A percentile compares a stretch with the other conserved stretches of the same genome.
These are phyloP conservation scores for Caenorhabditis sp. DNA, from an alignment of 2,888 invertebrate species.

Conservation along the genomic window DNA sequence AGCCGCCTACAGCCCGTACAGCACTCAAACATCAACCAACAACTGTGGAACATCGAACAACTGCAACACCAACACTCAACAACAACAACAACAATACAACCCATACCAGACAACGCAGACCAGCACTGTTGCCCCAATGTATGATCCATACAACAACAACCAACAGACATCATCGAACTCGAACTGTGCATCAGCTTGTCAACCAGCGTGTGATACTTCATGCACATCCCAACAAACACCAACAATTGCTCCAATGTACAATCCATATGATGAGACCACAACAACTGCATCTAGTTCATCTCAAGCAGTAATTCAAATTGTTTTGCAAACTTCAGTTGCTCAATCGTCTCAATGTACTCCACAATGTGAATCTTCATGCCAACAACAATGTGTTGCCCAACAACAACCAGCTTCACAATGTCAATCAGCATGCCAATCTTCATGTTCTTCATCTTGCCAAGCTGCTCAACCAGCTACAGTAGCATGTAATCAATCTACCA, in stretches of 20 bases:
- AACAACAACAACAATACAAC: conserved; percentile 11
- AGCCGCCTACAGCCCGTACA: conserved; percentile 13
- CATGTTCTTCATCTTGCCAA: conserved; percentile 46
- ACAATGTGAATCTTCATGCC: conserved; percentile 52
- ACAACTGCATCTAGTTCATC: conserved; percentile 8
- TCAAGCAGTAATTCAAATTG: conserved; percentile 32
- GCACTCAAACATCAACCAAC: conserved; percentile 15
- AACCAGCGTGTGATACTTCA: conserved; percentile 29
- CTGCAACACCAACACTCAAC: background rate
- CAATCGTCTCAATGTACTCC: conserved; percentile 47
- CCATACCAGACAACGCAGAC: conserved; percentile 9
- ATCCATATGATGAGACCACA: conserved; percentile 14
- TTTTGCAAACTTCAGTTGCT: conserved; percentile 44
- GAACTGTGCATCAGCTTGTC: conserved; percentile 32
- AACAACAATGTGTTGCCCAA: conserved; percentile 49
- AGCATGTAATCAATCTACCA: background rate
- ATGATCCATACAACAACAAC: conserved; percentile 22
- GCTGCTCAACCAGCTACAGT: conserved; percentile 41
- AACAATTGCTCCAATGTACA: conserved; percentile 12
- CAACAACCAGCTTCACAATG: conserved; percentile 49
- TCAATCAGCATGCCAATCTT: conserved; percentile 46
- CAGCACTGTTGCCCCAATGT: conserved; percentile 3
- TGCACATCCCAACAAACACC: conserved; percentile 20
- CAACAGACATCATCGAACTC: conserved; percentile 25
- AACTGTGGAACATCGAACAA: conserved; percentile 4